A percentile compares a stretch with the other conserved stretches of the same genome.
Evolutionary conservation across 2,113 vertebrate species (phyloP).

Genomic region (Carlito syrichta): DNA sequence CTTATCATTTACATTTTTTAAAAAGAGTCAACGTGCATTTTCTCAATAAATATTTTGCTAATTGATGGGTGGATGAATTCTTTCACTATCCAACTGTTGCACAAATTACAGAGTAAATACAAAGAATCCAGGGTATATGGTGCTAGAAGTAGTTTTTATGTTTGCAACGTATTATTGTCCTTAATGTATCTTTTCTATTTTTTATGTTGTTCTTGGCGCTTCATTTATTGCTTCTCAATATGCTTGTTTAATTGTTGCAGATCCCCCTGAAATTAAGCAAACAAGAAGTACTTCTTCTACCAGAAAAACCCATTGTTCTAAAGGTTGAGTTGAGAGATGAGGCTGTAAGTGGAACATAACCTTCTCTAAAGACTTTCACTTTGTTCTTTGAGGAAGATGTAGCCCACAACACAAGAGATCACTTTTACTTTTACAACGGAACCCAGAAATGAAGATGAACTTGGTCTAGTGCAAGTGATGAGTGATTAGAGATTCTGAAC

Average conservation of each 20-base stretch:
- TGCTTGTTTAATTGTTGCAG: not conserved
- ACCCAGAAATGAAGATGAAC: not conserved
- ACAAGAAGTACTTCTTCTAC: not conserved
- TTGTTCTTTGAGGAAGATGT: not conserved
- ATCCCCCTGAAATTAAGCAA: conserved; percentile 43
- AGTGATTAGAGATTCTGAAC: not conserved
- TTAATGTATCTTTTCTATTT: not conserved
- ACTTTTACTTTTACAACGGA: conserved; percentile 42
- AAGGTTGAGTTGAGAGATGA: not conserved
- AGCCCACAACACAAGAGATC: conserved; percentile 8
- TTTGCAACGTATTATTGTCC: not conserved
- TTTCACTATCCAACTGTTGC: not conserved
- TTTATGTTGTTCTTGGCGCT: not conserved
- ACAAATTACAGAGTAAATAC: not conserved
- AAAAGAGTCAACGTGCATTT: not conserved
- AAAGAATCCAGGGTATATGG: not conserved
- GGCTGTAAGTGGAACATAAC: not conserved
- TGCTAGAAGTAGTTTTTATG: conserved; percentile 20
- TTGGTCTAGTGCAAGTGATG: not conserved
- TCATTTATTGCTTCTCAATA: conserved; percentile 18
- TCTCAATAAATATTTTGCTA: not conserved
- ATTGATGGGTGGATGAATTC: not conserved
- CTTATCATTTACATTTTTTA: not conserved
- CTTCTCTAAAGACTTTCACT: not conserved
- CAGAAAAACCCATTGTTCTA: conserved; percentile 56